Conservation (phyloP, 2,888 invertebrate species). For the Athalia cordata region DNA sequence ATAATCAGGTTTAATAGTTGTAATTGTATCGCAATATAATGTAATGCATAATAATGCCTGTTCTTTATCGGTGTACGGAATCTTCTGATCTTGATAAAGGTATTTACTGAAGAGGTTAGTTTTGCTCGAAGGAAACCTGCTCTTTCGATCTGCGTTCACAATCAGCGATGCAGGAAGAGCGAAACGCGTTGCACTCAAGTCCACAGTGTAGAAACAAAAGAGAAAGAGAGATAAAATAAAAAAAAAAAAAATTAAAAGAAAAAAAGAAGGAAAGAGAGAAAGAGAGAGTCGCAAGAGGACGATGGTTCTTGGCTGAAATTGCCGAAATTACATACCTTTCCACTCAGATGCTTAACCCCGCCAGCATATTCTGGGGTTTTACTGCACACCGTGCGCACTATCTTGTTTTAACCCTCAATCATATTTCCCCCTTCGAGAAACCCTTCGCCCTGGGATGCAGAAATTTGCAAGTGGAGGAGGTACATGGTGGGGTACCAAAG, state of each 20-base stretch:
- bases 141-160: constrained; percentile 14
- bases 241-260: too few species aligned
- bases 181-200: neutral
- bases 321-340: constrained; percentile 37
- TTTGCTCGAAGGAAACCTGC: constrained; percentile 15
- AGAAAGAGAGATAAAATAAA: too few species aligned
- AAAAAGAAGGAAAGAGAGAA: too few species aligned
- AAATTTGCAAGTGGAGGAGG: too few species aligned
- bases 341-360: constrained; percentile 28
- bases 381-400: neutral
- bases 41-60: constrained; percentile 6
- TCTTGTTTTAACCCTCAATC: too few species aligned
- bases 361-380: neutral
- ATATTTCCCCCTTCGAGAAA: too few species aligned
- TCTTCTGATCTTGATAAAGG: constrained; percentile 36
- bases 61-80: constrained; percentile 36
- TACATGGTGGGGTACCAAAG: too few species aligned
- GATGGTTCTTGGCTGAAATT: constrained; percentile 27
- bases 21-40: constrained; percentile 33
- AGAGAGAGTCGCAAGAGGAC: neutral
- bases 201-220: too few species aligned
- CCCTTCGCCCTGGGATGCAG: too few species aligned
- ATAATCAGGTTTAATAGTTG: constrained; percentile 42
- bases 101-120: neutral
- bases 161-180: neutral